A percentile compares a stretch with the other conserved stretches of the same genome.
These are phyloP conservation scores for Pissodes strobi DNA, from an alignment of 1,140 invertebrate species.

Conservation along the genomic window DNA sequence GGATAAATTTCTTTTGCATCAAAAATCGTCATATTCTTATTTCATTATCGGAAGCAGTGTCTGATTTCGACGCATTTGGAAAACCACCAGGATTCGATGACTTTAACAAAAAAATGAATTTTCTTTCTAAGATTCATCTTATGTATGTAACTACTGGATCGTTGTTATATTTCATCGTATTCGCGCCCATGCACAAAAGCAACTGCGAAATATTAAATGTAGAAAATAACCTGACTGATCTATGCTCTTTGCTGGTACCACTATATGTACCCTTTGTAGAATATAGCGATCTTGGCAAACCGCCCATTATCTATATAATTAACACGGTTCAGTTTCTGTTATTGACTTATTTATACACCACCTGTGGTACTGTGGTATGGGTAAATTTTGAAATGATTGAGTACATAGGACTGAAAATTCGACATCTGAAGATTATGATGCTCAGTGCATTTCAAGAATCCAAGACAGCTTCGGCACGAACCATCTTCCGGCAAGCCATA, in stretches of 20 bases:
- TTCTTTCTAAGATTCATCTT: slow-evolving; percentile 7
- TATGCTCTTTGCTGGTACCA: slow-evolving; percentile 1
- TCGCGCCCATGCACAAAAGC: neutral
- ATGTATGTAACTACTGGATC: neutral
- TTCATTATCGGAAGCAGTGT: neutral
- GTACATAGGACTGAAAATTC: slow-evolving; percentile 9
- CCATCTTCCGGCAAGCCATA: neutral
- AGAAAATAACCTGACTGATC: slow-evolving; percentile 2
- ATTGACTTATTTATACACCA: slow-evolving; percentile 1
- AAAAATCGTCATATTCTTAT: slow-evolving; percentile 12
- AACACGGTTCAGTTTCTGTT: neutral
- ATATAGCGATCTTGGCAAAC: neutral
- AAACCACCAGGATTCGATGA: slow-evolving; percentile 7
- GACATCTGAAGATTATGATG: slow-evolving; percentile 10
- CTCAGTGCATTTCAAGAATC: neutral
- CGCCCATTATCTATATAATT: neutral
- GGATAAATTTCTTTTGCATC: slow-evolving; percentile 7
- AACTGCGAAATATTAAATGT: slow-evolving; percentile 1
- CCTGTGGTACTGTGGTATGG: slow-evolving; percentile 10
- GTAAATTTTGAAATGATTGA: slow-evolving; percentile 10
- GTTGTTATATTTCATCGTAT: slow-evolving; percentile 7
- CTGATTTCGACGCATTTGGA: neutral
- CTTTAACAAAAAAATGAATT: slow-evolving; percentile 6
- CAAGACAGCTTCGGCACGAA: neutral
- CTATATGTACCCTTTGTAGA: slow-evolving; percentile 1